Base-by-base conservation (phyloP, 2,113 vertebrate species). In the Cercopithecus mona region DNA sequence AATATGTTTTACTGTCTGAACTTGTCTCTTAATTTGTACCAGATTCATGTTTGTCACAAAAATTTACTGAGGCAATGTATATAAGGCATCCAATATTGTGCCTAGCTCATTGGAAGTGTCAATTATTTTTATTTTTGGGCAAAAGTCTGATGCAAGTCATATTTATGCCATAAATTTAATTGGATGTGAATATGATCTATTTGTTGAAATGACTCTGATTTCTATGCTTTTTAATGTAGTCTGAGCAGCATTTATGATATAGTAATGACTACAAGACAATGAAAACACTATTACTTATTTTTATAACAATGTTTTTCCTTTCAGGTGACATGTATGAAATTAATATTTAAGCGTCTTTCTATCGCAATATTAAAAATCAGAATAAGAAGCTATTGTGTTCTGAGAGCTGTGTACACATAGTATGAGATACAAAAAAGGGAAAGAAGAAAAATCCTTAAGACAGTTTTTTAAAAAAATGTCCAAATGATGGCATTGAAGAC, bases 61-160 rank as follows among this genome's bases (percentile, higher is more conserved):
- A 93, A 88, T 86, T 59, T n/a, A 91, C 45, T 18, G 68, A 68
- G 22, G 52, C 32, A 43, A 35, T 55, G 52, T 57, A 23, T 9
- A 78, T 40, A 93, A 88, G 80, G 27, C 30, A 86, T 6, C 45
- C 52, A 82, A 40, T 43, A 50, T 14, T 3, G 22, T 61, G 43
- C 27, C 59, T 7, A 45, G 38, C 1, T 17, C 12, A 57, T 48
- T 87, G 61, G 9, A 91, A 81, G 84, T 70, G 59, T 92, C 81
- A 94, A 35, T 78, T 86, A n/a, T 57, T 95, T 95, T 85, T 86
- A 48, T 64, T 81, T 52, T 80, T 89, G 92, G 57, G 61, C 23
- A 79, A 85, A 93, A 92, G 81, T 59, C 70, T 83, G 75, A 43
- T 50, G 72, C 6, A 68, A 80, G 57, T 35, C 59, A 55, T 87